Base-by-base conservation (phyloP, 2,888 invertebrate genomes). In the Dynastes grantii region DNA sequence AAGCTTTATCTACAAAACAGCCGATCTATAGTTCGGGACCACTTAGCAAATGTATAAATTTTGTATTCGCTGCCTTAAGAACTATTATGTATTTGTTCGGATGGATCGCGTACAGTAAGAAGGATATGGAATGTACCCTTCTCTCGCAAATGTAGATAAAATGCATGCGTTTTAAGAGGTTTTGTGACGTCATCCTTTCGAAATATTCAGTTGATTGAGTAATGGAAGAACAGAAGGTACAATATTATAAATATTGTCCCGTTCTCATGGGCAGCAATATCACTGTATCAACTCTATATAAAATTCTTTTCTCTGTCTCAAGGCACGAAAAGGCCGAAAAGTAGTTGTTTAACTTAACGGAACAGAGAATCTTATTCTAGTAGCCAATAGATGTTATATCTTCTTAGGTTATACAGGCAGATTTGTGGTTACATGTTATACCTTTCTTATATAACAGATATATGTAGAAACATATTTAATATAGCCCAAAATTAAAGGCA, bases 1-100 rank as follows among this genome's bases (percentile, higher is more conserved):
- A 63, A 61, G 11, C 29, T 61, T 75, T 75, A 75, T 75, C 73
- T 49, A n/a, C 13, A 13, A 49, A 63, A 63, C 61, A 32, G 16
- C 45, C 27, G 61, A 37, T n/a, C 6, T 22, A 32, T 45, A 84
- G 85, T 86, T 87, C 87, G 85, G 80, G 83, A 84, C 85, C 85
- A 85, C 86, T 88, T 87, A 87, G 86, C 85, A 83, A 86, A 86
- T 85, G 84, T 84, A 87, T 88, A 87, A 87, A 87, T 85, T 83
- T 37, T 58, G 22, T 58, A 16, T 58, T 58, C 55, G 22, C 45
- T 45, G 8, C 6, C 1, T 13, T n/a, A 11, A 37, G 49, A 37
- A 11, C 6, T 37, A 67, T 45, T 11, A 37, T 45, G 51, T 75
- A 55, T 78, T 51, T 16, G 6, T 16, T 58, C 8, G 22, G 16